Evolutionary conservation across 2,113 vertebrate species (phyloP).

Genomic region (Scophthalmus maximus): DNA sequence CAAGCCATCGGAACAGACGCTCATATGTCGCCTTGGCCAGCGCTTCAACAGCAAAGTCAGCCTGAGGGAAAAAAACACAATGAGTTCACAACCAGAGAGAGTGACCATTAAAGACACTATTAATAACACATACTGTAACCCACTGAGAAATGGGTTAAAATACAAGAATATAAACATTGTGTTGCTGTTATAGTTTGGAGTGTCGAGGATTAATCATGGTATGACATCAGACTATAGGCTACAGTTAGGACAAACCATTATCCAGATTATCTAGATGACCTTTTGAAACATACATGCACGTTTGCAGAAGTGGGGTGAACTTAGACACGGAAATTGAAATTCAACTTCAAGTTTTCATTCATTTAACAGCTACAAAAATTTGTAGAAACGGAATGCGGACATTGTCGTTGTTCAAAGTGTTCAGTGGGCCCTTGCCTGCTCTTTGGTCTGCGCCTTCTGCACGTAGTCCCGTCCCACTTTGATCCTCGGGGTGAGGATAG

Average conservation of each 20-base stretch:
- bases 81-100: too few species aligned
- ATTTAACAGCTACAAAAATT: too few species aligned
- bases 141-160: too few species aligned
- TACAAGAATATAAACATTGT: too few species aligned
- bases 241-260: slow-evolving; percentile 3
- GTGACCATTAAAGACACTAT: neutral
- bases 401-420: neutral
- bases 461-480: slow-evolving; percentile 98
- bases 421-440: slow-evolving; percentile 84
- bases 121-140: neutral
- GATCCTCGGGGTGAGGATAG: slow-evolving; percentile 96
- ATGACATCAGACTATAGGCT: slow-evolving; percentile 5
- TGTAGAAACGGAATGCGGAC: neutral
- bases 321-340: too few species aligned
- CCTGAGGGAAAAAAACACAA: slow-evolving; percentile 77
- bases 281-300: neutral
- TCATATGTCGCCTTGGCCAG: slow-evolving; percentile 98
- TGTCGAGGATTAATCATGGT: too few species aligned
- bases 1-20: slow-evolving; percentile 97
- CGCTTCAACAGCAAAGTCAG: slow-evolving; percentile 97
- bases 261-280: slow-evolving; percentile 3
- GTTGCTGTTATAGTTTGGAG: too few species aligned
- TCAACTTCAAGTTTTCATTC: too few species aligned
- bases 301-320: neutral
- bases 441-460: slow-evolving; percentile 99